A percentile compares a stretch with the other conserved stretches of the same genome.
These are phyloP conservation scores for Malthinus flaveolus DNA, from an alignment of 2,888 invertebrate species.

Conservation along the genomic window DNA sequence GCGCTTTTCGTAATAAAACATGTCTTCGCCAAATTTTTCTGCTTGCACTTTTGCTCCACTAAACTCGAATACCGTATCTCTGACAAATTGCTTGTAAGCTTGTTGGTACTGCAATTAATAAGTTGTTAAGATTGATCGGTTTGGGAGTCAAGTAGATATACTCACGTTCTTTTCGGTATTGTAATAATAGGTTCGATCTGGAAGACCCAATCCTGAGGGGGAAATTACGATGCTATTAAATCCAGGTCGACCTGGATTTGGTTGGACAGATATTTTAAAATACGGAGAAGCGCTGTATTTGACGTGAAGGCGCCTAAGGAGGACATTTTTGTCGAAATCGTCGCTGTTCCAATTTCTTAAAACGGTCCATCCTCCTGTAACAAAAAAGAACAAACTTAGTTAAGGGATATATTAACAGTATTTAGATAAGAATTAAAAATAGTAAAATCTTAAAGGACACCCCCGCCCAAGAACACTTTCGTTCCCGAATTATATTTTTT, in stretches of 20 bases:
- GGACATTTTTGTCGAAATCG: conserved; percentile 52
- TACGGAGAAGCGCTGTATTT: conserved; percentile 58
- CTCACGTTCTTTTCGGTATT: conserved; percentile 52
- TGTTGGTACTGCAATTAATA: conserved; percentile 50
- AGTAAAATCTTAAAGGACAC: no score
- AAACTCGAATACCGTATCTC: conserved; percentile 56
- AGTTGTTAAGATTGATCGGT: not conserved
- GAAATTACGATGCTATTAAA: conserved; percentile 58
- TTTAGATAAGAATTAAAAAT: no score
- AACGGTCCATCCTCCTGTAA: conserved; percentile 59
- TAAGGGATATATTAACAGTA: no score
- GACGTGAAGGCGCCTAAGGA: conserved; percentile 54
- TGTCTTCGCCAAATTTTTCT: conserved; percentile 56
- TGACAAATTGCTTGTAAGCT: conserved; percentile 58
- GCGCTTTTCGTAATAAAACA: conserved; percentile 60
- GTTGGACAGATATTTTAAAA: conserved; percentile 58
- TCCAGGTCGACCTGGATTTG: conserved; percentile 55
- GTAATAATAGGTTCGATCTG: conserved; percentile 58
- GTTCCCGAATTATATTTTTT: no score
- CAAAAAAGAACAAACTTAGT: conserved; percentile 6
- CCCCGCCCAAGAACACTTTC: no score
- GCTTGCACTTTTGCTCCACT: conserved; percentile 56
- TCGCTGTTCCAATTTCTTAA: conserved; percentile 52
- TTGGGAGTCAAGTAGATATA: no score
- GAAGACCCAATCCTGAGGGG: conserved; percentile 60